These are phyloP conservation scores for Dromiciops gliroides DNA, from an alignment of 2,113 vertebrate genomes.

Conservation along the genomic window DNA sequence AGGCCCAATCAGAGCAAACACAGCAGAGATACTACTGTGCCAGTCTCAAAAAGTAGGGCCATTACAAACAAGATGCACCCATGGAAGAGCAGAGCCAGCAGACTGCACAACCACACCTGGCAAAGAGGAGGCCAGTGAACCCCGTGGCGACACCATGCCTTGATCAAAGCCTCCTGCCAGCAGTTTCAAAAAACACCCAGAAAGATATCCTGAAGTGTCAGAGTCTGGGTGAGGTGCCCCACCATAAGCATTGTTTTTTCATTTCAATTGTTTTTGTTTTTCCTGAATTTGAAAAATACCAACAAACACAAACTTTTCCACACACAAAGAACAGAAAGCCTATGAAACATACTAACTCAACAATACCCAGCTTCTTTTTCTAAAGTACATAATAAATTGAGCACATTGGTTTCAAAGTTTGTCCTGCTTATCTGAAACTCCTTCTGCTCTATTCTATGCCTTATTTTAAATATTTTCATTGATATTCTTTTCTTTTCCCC, in stretches of 20 bases:
- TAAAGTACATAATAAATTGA: neutral
- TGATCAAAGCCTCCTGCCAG: neutral
- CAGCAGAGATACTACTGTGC: neutral
- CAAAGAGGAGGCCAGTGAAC: neutral
- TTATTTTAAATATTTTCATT: neutral
- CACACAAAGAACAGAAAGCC: neutral
- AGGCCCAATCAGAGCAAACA: neutral
- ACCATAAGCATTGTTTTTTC: neutral
- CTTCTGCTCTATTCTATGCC: neutral
- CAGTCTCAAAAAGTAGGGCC: neutral
- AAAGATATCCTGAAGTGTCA: neutral
- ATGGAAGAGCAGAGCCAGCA: neutral
- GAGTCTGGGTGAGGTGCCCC: neutral
- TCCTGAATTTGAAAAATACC: neutral
- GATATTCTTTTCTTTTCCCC: neutral
- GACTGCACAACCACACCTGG: neutral
- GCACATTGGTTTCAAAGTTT: neutral
- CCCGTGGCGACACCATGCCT: neutral
- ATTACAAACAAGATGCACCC: too few relatives aligned
- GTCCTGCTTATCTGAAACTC: neutral
- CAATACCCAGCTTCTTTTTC: neutral
- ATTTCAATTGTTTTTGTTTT: neutral
- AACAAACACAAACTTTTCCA: too few relatives aligned
- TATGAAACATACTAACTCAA: neutral
- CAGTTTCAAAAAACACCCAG: neutral